These are phyloP conservation scores for Neodontobutis hainanensis DNA, from an alignment of 2,113 vertebrate genomes.

Conservation along the genomic window DNA sequence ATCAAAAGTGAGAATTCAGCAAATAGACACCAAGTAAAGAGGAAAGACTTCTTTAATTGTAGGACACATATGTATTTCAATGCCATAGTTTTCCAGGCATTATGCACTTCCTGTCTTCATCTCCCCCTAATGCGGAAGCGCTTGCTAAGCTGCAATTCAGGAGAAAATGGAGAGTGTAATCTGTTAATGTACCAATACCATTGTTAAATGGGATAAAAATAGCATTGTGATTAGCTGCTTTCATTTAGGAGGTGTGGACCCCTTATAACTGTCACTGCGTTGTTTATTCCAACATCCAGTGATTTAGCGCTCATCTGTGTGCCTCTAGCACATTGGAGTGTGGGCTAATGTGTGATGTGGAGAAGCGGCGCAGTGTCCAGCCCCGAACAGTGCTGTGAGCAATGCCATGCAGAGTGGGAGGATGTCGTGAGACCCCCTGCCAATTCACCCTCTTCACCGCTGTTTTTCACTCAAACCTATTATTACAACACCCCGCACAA, in stretches of 20 bases:
- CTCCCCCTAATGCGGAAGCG: constrained; percentile 47
- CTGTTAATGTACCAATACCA: constrained; percentile 61
- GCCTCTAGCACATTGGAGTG: constrained; percentile 4
- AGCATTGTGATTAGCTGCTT: constrained; percentile 59
- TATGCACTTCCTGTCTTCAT: constrained; percentile 13
- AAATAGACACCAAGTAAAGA: too few species aligned
- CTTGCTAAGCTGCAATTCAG: constrained; percentile 54
- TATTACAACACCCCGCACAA: constrained; percentile 18
- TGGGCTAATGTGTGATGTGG: constrained; percentile 31
- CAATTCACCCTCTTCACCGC: constrained; percentile 38
- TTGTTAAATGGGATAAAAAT: constrained; percentile 60
- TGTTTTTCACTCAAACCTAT: constrained; percentile 29
- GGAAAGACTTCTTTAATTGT: too few species aligned
- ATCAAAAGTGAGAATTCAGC: too few species aligned
- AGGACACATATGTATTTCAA: too few species aligned
- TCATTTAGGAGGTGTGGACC: constrained; percentile 27
- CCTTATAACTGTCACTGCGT: constrained; percentile 11
- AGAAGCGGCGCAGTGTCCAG: constrained; percentile 23
- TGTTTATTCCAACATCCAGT: constrained; percentile 27
- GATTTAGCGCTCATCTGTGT: constrained; percentile 33
- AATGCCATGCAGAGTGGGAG: constrained; percentile 57
- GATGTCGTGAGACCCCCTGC: constrained; percentile 65
- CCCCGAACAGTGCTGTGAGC: constrained; percentile 47
- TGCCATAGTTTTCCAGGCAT: constrained; percentile 17
- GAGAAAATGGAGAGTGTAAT: constrained; percentile 60